phyloP scores from a whole-genome alignment of 1,140 invertebrate species.

The Saxidomus purpurata region DNA sequence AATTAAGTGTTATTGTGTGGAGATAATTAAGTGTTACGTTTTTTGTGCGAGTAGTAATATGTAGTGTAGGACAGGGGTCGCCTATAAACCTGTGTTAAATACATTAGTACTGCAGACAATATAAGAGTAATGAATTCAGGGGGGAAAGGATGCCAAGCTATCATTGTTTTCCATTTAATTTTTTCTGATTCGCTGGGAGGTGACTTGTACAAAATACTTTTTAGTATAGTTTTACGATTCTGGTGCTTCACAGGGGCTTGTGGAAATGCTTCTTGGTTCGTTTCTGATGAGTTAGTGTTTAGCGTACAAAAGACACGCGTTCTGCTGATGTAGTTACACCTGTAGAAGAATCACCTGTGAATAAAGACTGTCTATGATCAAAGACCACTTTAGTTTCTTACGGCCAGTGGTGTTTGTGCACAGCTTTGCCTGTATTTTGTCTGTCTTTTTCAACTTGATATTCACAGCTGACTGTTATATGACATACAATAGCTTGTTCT shows the following conservation, averaged over 20 bases:
- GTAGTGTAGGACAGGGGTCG: background rate
- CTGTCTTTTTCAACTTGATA: too few relatives aligned
- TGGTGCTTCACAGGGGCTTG: background rate
- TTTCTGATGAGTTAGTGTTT: too few relatives aligned
- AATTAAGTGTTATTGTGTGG: conserved; percentile 61
- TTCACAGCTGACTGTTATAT: too few relatives aligned
- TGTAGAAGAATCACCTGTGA: too few relatives aligned
- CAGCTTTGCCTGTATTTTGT: too few relatives aligned
- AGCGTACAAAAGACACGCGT: too few relatives aligned
- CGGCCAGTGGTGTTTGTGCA: too few relatives aligned
- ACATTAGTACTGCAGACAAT: conserved; percentile 34
- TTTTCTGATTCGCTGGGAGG: background rate
- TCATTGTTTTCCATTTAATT: conserved; percentile 10
- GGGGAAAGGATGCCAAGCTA: background rate
- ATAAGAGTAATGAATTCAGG: conserved; percentile 17
- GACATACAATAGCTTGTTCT: too few relatives aligned
- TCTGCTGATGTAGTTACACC: too few relatives aligned
- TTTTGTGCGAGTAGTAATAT: conserved; percentile 9
- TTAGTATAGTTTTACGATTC: background rate
- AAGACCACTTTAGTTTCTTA: too few relatives aligned
- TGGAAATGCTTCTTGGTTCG: background rate
- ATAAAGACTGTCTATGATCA: too few relatives aligned
- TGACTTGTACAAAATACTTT: too few relatives aligned
- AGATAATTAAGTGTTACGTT: conserved; percentile 46
- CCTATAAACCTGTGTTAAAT: conserved; percentile 54